A percentile compares a stretch with the other conserved stretches of the same genome.
Conservation (phyloP, 2,113 vertebrate genomes). For the Phylloscopus trochilus region DNA sequence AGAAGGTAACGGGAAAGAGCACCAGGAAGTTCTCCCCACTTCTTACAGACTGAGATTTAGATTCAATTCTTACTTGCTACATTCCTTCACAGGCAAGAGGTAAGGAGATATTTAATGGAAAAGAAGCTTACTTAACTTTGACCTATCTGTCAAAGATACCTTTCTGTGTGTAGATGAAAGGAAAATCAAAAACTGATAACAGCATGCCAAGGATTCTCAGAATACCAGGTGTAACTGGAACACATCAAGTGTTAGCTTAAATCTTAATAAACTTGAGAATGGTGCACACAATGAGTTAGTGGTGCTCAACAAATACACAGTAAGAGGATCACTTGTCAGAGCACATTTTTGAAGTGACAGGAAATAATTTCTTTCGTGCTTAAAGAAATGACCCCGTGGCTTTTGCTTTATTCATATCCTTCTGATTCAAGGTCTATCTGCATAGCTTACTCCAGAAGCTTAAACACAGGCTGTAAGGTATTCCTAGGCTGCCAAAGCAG, state of each 20-base stretch:
- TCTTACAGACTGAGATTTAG: not conserved
- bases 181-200: not conserved
- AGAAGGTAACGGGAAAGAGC: not conserved
- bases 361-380: not conserved
- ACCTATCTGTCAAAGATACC: not conserved
- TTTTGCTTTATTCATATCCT: not conserved
- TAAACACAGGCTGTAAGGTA: not conserved
- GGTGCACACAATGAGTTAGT: not conserved
- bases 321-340: not conserved
- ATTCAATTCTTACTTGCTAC: not conserved
- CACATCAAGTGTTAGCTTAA: not conserved
- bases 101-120: not conserved
- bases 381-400: not conserved
- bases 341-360: not conserved
- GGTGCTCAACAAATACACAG: not conserved
- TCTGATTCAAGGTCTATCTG: not conserved
- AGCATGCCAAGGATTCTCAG: slow-evolving; percentile 15
- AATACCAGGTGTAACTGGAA: not conserved
- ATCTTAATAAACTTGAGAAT: not conserved
- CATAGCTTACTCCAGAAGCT: not conserved
- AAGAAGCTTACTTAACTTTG: not conserved
- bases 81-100: not conserved
- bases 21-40: not conserved
- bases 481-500: not conserved
- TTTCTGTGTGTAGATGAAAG: not conserved